Conservation (phyloP, 2,113 vertebrate genomes). For the Carollia perspicillata region DNA sequence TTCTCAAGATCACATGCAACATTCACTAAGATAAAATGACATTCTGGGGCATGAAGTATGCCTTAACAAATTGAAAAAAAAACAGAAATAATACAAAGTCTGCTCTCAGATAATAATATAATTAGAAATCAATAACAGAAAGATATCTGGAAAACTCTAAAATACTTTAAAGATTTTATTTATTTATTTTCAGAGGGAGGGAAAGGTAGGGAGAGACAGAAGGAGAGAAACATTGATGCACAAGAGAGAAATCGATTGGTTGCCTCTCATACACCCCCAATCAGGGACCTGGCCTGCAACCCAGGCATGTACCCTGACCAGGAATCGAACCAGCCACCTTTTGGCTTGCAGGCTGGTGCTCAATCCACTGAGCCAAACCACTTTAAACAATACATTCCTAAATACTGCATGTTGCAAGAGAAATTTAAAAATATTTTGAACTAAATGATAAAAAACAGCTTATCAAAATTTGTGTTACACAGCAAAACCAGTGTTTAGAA, state of each 20-base stretch:
- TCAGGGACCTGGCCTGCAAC: too few species aligned
- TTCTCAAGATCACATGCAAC: conserved; percentile 3
- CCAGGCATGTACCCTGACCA: too few species aligned
- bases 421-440: background rate
- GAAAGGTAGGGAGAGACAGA: too few species aligned
- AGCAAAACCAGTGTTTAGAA: background rate
- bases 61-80: background rate
- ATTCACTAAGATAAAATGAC: background rate
- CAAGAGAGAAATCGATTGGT: too few species aligned
- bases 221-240: too few species aligned
- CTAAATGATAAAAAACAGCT: background rate
- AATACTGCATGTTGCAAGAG: background rate
- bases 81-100: background rate
- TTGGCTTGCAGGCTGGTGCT: too few species aligned
- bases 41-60: background rate
- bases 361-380: too few species aligned
- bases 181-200: too few species aligned
- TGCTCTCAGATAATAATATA: background rate
- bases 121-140: background rate
- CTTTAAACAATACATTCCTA: background rate
- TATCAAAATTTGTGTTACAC: background rate
- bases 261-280: too few species aligned
- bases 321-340: too few species aligned
- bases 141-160: background rate
- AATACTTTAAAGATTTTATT: background rate